Evolutionary conservation across 2,113 vertebrate species (phyloP), one percentile per base, ranked within the genome.

Genomic region (Oryzias curvinotus): DNA sequence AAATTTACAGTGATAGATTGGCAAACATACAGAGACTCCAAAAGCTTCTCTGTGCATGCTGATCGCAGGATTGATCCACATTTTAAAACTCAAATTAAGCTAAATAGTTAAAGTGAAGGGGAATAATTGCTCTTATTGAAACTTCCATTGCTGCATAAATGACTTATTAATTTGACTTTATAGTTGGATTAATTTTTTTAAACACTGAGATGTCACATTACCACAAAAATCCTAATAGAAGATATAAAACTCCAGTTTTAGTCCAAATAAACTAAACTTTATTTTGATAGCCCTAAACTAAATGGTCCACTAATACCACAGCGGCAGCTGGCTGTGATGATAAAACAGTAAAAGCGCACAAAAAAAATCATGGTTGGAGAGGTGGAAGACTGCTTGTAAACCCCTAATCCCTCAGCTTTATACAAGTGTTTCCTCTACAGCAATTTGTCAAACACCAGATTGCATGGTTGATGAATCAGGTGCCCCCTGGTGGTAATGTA

Each of bases 1-100:
- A 92, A 93, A 95, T 96, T 94, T 93, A 92, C 91, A 88, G 91
- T 92, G 88, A 94, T 92, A 89, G 92, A 94, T 93, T 92, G 92
- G 93, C 70, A 89, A 91, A 93, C 87, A 91, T 91, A 78, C 88
- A 93, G 89, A 91, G 90, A 91, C 91, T 89, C 92, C 67, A 91
- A 88, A 52, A 68, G 82, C 91, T 87, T 84, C 87, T 84, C 80
- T 93, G 90, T 62, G 73, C 67, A 50, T 83, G 76, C 68, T 83
- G 66, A 75, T 82, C 68, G 82, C 71, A 83, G 51, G 75, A 26
- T 42, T 23, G 16, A 28, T 62, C 14, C n/a, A 42, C 28, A 25
- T 61, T 51, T 69, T 16, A 51, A 36, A 12, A 12, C 36, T 12
- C 2, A 12, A 36, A 10, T 36, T 12, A 36, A 12, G 10, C 36